phyloP scores from a whole-genome alignment of 2,113 vertebrate species.

The Chionodraco myersi region DNA sequence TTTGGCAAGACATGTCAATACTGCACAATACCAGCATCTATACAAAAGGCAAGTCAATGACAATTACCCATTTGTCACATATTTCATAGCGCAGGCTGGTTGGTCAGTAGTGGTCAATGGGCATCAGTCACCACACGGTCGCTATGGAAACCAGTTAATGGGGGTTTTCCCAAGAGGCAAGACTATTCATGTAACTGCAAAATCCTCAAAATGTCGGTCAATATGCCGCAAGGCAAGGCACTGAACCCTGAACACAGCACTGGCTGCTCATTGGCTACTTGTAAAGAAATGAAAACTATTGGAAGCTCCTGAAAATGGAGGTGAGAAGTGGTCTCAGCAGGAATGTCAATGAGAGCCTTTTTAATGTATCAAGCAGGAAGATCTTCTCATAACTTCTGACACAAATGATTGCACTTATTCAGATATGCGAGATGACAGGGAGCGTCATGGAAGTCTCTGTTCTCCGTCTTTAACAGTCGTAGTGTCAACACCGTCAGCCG shows the following conservation, averaged over 20 bases:
- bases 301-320: background rate
- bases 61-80: conserved; percentile 1
- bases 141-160: conserved; percentile 1
- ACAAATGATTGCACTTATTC: background rate
- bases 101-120: conserved; percentile 59
- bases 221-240: conserved; percentile 12
- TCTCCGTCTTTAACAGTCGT: conserved; percentile 5
- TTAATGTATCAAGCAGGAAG: background rate
- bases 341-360: conserved; percentile 1
- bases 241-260: conserved; percentile 14
- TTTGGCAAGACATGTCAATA: conserved; percentile 38
- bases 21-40: conserved; percentile 44
- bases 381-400: background rate
- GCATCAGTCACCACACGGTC: background rate
- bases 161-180: conserved; percentile 17
- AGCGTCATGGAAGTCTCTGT: background rate
- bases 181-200: background rate
- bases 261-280: background rate
- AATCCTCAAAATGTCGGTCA: background rate
- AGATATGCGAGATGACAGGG: conserved; percentile 1
- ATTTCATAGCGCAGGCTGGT: conserved; percentile 14
- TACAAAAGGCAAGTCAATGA: conserved; percentile 6
- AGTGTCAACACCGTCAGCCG: conserved; percentile 5
- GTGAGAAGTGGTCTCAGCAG: background rate
- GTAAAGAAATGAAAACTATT: background rate